Percentiles rank a stretch among this genome's conserved stretches.
Evolutionary conservation across 2,797 vertebrate genomes (phyloP).

Genomic region (Enteromius paludinosus): DNA sequence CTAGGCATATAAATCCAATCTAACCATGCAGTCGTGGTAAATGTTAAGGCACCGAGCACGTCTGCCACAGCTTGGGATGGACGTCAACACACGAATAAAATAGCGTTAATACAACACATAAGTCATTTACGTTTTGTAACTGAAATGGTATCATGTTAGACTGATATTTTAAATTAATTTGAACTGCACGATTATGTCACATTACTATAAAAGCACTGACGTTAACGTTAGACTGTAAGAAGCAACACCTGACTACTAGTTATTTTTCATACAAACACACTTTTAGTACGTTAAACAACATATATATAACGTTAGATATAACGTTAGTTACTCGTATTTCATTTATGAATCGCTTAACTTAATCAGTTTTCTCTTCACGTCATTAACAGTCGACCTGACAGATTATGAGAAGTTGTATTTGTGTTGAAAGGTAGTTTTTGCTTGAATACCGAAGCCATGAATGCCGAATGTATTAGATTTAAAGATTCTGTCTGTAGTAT

Average conservation of each 20-base stretch:
- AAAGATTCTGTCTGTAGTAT: neutral
- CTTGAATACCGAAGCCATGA: neutral
- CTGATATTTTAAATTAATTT: neutral
- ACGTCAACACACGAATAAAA: conserved; percentile 14
- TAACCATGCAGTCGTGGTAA: neutral
- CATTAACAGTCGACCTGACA: neutral
- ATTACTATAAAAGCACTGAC: neutral
- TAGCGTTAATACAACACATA: neutral
- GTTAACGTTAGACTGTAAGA: neutral
- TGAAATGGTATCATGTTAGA: too few relatives aligned
- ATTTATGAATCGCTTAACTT: neutral
- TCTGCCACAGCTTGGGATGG: conserved; percentile 24
- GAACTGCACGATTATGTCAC: neutral
- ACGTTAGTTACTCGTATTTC: neutral
- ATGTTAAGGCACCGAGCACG: neutral
- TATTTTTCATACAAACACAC: neutral
- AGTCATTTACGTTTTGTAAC: neutral
- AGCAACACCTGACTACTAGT: neutral
- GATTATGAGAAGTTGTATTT: neutral
- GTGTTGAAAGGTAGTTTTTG: neutral
- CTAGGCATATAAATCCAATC: conserved; percentile 16
- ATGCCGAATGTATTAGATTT: neutral
- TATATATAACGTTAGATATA: too few relatives aligned
- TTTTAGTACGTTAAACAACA: neutral
- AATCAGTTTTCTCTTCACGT: neutral